Conservation (phyloP, 2,888 invertebrate genomes). For the Platypus cylindrus region DNA sequence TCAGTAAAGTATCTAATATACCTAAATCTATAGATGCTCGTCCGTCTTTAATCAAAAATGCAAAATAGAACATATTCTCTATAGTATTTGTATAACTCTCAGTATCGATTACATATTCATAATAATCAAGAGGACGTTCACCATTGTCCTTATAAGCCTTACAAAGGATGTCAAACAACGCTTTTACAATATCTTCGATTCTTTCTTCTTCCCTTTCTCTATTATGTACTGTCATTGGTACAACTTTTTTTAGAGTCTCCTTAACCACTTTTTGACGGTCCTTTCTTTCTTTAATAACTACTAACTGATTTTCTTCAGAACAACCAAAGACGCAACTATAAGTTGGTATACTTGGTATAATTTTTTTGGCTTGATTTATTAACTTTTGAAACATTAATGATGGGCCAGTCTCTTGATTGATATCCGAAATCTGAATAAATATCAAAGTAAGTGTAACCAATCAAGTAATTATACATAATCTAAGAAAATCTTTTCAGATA, state of each 20-base stretch:
- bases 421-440: conserved; percentile 14
- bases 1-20: conserved; percentile 19
- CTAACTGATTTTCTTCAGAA: conserved; percentile 30
- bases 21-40: conserved; percentile 38
- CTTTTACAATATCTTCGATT: conserved; percentile 42
- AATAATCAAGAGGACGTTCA: conserved; percentile 41
- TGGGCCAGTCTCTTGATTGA: too few relatives aligned
- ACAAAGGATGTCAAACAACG: conserved; percentile 38
- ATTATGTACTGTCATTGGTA: conserved; percentile 39
- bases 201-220: conserved; percentile 42
- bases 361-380: conserved; percentile 22
- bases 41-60: conserved; percentile 49
- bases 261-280: conserved; percentile 26
- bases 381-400: conserved; percentile 31
- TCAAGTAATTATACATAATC: too few relatives aligned
- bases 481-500: too few relatives aligned
- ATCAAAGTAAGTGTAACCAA: too few relatives aligned
- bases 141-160: conserved; percentile 34
- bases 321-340: conserved; percentile 37
- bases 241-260: conserved; percentile 31
- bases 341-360: conserved; percentile 29
- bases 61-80: conserved; percentile 52
- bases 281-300: conserved; percentile 28
- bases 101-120: conserved; percentile 46
- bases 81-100: conserved; percentile 45